Base-by-base conservation (phyloP, 2,888 invertebrate genomes). In the Aporophyla lueneburgensis region DNA sequence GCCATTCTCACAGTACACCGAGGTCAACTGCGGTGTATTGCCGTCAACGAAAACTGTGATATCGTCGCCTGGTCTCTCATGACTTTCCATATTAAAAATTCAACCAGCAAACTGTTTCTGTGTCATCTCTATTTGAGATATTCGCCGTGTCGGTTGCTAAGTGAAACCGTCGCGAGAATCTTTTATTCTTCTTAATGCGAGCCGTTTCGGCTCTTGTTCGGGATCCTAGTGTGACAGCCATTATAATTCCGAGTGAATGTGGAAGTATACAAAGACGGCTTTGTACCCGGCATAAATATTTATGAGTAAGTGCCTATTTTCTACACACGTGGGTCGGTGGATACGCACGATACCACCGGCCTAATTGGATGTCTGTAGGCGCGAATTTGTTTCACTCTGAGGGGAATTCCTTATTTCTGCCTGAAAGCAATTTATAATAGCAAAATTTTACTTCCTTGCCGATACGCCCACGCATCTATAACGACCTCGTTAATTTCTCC, bases 161-260 rank as follows among this genome's bases (percentile, higher is more conserved):
- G 95, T 94, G 93, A 94, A 95, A 95, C 92, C 90, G 91, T 94
- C 91, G 88, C 93, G 91, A 93, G 92, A 92, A 93, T 93, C 94
- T 95, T 95, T 96, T 96, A 95, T 95, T 92, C 91, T 93, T 88
- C 91, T 88, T 94, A 96, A 96, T 94, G 94, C 93, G 93, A 92
- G 91, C 92, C 94, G 95, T 96, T 95, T 94, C 94, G 95, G 93
- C 94, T 95, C 92, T 96, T 96, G 95, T 96, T 95, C 93, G 92
- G 91, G 93, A 92, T 95, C 94, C 93, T 94, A 94, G 94, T 95
- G 94, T 94, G 95, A 95, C 96, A 95, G 94, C 94, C 94, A 96
- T 96, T 96, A 95, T 95, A 95, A 96, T 96, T 96, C 95, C 89
- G 89, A 92, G 92, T 94, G 95, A 95, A 96, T 96, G 94, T 95